phyloP scores from a whole-genome alignment of 2,113 vertebrate species.

The Nyctereutes procyonoides region DNA sequence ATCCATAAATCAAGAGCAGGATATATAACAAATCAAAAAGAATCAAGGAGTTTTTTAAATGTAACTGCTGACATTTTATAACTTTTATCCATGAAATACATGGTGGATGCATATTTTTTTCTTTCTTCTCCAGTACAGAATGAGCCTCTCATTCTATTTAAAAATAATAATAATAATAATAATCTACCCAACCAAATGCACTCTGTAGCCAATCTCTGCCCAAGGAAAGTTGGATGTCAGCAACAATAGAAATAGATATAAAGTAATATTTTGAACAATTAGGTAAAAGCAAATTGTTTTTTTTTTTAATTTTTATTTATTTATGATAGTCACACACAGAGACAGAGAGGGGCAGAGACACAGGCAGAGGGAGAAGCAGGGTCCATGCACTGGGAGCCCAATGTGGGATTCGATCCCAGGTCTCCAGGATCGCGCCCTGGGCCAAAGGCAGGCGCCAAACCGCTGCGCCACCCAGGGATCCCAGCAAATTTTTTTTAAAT shows the following conservation, averaged over 20 bases:
- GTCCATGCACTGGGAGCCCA: too few species aligned
- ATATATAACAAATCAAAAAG: not conserved
- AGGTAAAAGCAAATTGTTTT: not conserved
- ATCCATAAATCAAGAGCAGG: constrained; percentile 41
- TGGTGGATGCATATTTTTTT: not conserved
- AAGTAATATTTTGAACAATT: not conserved
- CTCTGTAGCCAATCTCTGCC: not conserved
- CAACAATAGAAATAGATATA: not conserved
- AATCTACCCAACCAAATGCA: not conserved
- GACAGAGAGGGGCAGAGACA: too few species aligned
- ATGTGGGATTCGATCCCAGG: too few species aligned
- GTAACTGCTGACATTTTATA: constrained; percentile 22
- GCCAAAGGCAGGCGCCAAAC: too few species aligned
- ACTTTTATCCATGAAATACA: not conserved
- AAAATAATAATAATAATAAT: not conserved
- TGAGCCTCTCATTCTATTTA: not conserved
- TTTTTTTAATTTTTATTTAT: too few species aligned
- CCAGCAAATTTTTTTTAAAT: too few species aligned
- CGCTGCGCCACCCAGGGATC: too few species aligned
- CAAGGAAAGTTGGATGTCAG: not conserved
- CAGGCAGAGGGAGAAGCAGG: too few species aligned
- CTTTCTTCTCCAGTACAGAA: not conserved
- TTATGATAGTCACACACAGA: too few species aligned
- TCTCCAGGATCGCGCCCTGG: too few species aligned
- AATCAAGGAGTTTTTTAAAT: constrained; percentile 46